Evolutionary conservation across 1,140 invertebrate species (phyloP), one percentile per base, ranked within the genome.

Genomic region (Chrysomallon squamiferum): DNA sequence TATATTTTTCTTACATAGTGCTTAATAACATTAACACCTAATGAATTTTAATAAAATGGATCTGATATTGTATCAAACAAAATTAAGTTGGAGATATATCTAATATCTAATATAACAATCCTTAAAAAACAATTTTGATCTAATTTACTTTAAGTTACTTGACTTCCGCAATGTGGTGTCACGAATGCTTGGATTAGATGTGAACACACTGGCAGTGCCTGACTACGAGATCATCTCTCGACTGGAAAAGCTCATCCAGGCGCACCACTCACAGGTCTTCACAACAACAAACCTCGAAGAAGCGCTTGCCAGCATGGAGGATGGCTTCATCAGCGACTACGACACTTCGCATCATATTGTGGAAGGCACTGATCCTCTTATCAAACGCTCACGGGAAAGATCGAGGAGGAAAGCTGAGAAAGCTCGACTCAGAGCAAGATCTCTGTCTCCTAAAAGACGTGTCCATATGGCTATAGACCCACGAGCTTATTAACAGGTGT

Each of bases 221-320:
- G 83, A 86, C 69, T 86, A 85, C 52, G 85, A 86, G 60, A 81
- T 86, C 59, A 85, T 85, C 57, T 76, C 79, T 9, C 77, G 84
- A 30, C 68, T 86, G 25, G 84, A 86, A 64, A 82, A 81, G 52
- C 73, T 86, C 27, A 83, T 86, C 56, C 71, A 81, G 38, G 78
- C 82, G n/a, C 80, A 84, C 50, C 78, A 84, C 50, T 65, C 68
- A 18, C 75, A 80, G 30, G 69, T 80, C 29, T 74, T 82, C 52
- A 79, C 81, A 30, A 76, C 76, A 22, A 54, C 80, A 49, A 78
- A 75, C 25, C 66, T 85, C 30, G 83, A 84, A 35, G 76, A 78
- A 35, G 78, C 84, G 27, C 64, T 85, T 0, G 74, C 74, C 3
- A 81, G 81, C 59, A 76, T 82, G 70, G 77, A 82, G 49, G 78